A percentile compares a stretch with the other conserved stretches of the same genome.
Evolutionary conservation across 2,797 vertebrate genomes (phyloP).

Genomic region (Sebastes glaucus): DNA sequence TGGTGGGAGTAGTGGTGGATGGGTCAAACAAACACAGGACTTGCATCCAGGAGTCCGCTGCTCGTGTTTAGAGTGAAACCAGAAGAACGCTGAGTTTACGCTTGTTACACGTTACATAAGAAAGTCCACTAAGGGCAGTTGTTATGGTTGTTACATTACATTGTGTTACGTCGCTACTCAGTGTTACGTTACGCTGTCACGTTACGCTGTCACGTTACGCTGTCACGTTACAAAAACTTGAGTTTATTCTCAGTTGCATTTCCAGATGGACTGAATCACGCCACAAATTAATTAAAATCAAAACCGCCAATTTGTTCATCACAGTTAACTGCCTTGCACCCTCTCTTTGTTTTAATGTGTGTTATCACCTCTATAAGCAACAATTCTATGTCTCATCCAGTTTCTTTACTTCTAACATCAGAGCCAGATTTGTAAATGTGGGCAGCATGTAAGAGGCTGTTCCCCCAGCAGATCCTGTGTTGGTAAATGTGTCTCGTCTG

Average conservation of each 20-base stretch:
- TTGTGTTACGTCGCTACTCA: no score
- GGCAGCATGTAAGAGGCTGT: background rate
- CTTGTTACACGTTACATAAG: no score
- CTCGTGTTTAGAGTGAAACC: no score
- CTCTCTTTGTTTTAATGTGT: background rate
- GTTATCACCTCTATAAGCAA: background rate
- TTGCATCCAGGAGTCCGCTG: no score
- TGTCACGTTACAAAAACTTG: background rate
- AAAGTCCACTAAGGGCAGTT: no score
- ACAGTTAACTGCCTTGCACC: background rate
- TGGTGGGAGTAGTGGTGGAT: no score
- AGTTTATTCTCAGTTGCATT: background rate
- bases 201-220: no score
- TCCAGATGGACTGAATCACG: background rate
- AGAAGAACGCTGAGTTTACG: no score
- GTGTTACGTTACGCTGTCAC: no score
- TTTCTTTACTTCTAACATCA: background rate
- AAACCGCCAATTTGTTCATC: background rate
- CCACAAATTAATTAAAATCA: background rate
- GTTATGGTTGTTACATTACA: no score
- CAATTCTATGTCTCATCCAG: background rate
- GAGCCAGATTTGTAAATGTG: background rate
- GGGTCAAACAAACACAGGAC: no score
- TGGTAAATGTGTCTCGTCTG: constrained; percentile 12
- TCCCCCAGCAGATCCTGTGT: background rate